Evolutionary conservation across 2,797 vertebrate genomes (phyloP).

Genomic region (Hemibagrus guttatus): DNA sequence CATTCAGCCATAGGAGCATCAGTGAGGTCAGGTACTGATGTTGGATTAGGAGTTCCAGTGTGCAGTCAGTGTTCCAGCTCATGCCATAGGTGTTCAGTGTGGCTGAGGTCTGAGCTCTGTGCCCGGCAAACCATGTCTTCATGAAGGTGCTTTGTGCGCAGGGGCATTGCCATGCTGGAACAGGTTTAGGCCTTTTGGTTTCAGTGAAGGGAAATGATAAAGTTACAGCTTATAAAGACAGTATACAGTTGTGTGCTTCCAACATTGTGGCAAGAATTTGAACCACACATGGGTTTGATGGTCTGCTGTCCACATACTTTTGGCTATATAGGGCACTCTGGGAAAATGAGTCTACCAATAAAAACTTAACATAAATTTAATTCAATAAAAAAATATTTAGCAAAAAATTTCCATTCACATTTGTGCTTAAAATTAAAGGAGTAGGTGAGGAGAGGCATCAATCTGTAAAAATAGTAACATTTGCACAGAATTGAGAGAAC

Average conservation of each 20-base stretch:
- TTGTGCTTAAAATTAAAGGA: background rate
- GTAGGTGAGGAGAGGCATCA: background rate
- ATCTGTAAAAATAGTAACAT: background rate
- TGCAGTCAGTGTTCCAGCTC: background rate
- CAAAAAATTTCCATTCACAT: background rate
- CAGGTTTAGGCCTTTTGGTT: background rate
- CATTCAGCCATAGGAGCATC: background rate
- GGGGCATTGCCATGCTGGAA: background rate
- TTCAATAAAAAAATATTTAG: background rate
- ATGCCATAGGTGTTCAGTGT: background rate
- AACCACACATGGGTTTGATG: background rate
- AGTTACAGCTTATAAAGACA: background rate
- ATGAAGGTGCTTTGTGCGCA: background rate
- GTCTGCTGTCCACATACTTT: background rate
- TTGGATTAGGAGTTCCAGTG: background rate
- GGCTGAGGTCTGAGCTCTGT: background rate
- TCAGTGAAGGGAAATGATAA: background rate
- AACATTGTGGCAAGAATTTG: background rate
- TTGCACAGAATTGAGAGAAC: background rate
- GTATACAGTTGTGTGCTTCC: background rate
- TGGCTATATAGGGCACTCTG: background rate
- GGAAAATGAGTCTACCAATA: background rate
- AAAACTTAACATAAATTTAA: background rate
- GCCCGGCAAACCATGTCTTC: background rate
- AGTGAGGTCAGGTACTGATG: background rate